These are phyloP conservation scores for Anagyrus pseudococci DNA, from an alignment of 2,888 invertebrate species.

Conservation along the genomic window DNA sequence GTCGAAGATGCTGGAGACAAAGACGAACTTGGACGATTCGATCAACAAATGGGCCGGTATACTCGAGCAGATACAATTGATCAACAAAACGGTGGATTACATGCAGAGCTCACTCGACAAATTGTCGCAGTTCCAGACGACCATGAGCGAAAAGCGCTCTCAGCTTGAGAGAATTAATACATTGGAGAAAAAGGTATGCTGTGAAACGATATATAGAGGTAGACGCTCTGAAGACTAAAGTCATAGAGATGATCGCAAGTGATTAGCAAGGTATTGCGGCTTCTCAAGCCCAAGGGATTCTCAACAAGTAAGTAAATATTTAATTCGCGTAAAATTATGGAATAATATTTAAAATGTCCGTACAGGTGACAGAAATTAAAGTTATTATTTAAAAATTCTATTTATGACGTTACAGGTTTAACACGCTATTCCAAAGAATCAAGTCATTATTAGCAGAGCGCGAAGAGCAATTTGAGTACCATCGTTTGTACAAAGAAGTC, in stretches of 20 bases:
- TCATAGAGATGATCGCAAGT: constrained; percentile 83
- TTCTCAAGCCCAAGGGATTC: constrained; percentile 82
- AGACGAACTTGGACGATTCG: constrained; percentile 84
- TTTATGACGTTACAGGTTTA: constrained; percentile 75
- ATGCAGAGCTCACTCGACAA: constrained; percentile 78
- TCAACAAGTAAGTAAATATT: constrained; percentile 66
- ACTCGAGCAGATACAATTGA: constrained; percentile 84
- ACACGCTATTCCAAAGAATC: constrained; percentile 77
- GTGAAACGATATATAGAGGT: constrained; percentile 92
- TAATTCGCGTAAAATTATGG: too few species aligned
- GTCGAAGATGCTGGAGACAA: constrained; percentile 89
- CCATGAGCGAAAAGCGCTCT: constrained; percentile 84
- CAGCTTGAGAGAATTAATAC: constrained; percentile 86
- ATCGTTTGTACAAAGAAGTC: constrained; percentile 88
- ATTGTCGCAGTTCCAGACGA: constrained; percentile 76
- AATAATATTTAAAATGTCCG: too few species aligned
- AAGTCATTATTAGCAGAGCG: constrained; percentile 76
- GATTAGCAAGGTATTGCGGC: constrained; percentile 86
- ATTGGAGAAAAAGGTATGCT: constrained; percentile 85
- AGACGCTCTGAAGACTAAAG: constrained; percentile 82
- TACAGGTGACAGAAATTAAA: too few species aligned
- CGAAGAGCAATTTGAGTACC: constrained; percentile 87
- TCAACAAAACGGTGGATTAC: constrained; percentile 82
- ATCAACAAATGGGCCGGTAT: constrained; percentile 92
- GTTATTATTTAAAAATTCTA: too few species aligned